Base-by-base conservation (phyloP, 2,888 invertebrate species). In the Plebejus anna region DNA sequence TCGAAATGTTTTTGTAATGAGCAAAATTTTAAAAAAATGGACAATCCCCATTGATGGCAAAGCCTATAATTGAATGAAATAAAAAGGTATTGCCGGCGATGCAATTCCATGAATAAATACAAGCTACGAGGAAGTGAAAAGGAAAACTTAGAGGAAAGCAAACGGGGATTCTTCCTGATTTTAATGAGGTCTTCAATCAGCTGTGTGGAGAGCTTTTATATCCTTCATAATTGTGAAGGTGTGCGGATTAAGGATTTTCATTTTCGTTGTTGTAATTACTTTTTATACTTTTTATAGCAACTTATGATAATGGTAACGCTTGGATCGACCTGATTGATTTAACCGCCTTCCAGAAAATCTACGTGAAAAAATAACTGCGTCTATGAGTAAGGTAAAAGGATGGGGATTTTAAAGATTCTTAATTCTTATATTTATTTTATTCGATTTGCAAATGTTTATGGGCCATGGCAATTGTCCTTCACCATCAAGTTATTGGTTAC, bases 171-270 rank as follows among this genome's bases (percentile, higher is more conserved):
- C 57, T 75, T 90, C 90, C 90, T 88, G 90, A 84, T 87, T 91
- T 90, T 91, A 90, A 90, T 90, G 90, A 90, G 90, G 88, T 88
- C 89, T 86, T 90, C 90, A 89, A 89, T 89, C 88, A 87, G 84
- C 85, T 76, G 81, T 77, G 78, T 80, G 78, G 77, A 78, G 76
- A 72, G 70, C 78, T 73, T 77, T 79, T 80, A 79, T 80, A 13
- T 79, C 71, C 76, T 78, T 78, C 79, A 76, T 80, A 22, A 22
- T 22, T 78, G 78, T 79, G 75, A 72, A 75, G 70, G 70, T 51
- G 78, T 77, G 75, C 75, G 73, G 77, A 75, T 77, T 76, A 13
- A 75, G 13, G 36, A 66, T 47, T 75, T 75, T 75, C 38, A 59
- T 57, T 75, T 59, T 57, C 42, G 16, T 75, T 55, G 13, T 59